Base-by-base conservation (phyloP, 2,113 vertebrate species). In the Galeopterus variegatus region DNA sequence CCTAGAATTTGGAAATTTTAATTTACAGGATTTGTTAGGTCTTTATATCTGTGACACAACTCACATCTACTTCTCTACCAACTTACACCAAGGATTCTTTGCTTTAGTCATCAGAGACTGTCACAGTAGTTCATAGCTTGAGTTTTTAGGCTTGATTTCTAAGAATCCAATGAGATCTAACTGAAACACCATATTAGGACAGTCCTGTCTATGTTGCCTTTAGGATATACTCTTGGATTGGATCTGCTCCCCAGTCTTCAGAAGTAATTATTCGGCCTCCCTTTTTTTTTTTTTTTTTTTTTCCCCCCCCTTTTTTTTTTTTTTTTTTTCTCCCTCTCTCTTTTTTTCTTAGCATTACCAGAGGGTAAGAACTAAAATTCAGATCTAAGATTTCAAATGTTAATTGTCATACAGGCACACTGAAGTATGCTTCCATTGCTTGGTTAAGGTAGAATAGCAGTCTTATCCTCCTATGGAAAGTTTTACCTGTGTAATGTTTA, bases 401-500 rank as follows among this genome's bases (percentile, higher is more conserved):
- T 56, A 36, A 81, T 52, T 52, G 24, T 52, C 36, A 17, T 52
- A 17, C 8, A 5, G 52, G 36, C 14, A 56, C 33, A n/a, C 33
- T 52, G 19, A 88, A 36, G 15, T 52, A 2, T 60, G 48, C n/a
- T 77, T 9, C 1, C 36, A 12, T 65, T 45, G 28, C 8, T 77
- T 67, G 56, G 31, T 41, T 79, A 69, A 88, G 17, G 50, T 48
- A 48, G 36, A 60, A 83, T 26, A 90, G 65, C 50, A 70, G 4
- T 54, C 12, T 14, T 28, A 41, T 5, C 1, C 26, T 18, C 6
- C 31, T 31, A 14, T 70, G 62, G 33, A 56, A 91, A 86, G 36
- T 82, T 67, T 2, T 58, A 31, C 88, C 54, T 93, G 24, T 87
- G 48, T 88, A n/a, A 69, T 95, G 62, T 93, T 91, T 86, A 21